These are phyloP conservation scores for Heterochromis multidens DNA, from an alignment of 2,113 vertebrate species.

Conservation along the genomic window DNA sequence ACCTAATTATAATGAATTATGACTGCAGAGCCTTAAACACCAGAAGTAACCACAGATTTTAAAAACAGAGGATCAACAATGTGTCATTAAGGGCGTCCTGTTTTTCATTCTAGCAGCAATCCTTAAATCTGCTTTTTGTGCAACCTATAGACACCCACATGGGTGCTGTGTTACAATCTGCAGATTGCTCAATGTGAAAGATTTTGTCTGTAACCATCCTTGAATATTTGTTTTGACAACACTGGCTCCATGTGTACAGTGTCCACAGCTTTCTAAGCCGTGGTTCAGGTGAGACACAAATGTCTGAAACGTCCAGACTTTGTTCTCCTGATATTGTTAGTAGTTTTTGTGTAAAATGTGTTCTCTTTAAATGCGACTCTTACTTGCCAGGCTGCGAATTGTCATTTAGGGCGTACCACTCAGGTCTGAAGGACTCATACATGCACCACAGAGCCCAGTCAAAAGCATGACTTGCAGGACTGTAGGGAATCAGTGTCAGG, in stretches of 20 bases:
- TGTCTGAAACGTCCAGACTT: not conserved
- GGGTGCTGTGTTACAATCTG: not conserved
- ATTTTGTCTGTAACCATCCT: not conserved
- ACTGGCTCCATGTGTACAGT: not conserved
- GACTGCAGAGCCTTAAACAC: not conserved
- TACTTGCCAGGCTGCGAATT: conserved; percentile 69
- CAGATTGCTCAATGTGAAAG: not conserved
- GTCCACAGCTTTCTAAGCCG: not conserved
- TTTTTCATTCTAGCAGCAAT: not conserved
- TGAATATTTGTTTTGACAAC: not conserved
- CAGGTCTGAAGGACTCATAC: conserved; percentile 70
- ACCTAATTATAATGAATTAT: not conserved
- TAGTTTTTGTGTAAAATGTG: not conserved
- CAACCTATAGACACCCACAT: not conserved
- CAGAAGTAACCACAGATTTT: not conserved
- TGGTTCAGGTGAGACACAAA: not conserved
- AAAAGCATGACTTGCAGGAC: conserved; percentile 38
- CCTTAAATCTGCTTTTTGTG: not conserved
- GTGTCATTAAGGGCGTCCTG: not conserved
- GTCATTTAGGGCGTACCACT: conserved; percentile 70
- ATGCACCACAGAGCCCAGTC: conserved; percentile 75
- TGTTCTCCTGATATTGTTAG: not conserved
- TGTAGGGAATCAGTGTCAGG: conserved; percentile 32
- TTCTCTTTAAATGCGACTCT: conserved; percentile 2
- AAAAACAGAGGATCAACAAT: not conserved